Evolutionary conservation across 2,797 vertebrate genomes (phyloP).

Genomic region (Arrhamphus sclerolepis): DNA sequence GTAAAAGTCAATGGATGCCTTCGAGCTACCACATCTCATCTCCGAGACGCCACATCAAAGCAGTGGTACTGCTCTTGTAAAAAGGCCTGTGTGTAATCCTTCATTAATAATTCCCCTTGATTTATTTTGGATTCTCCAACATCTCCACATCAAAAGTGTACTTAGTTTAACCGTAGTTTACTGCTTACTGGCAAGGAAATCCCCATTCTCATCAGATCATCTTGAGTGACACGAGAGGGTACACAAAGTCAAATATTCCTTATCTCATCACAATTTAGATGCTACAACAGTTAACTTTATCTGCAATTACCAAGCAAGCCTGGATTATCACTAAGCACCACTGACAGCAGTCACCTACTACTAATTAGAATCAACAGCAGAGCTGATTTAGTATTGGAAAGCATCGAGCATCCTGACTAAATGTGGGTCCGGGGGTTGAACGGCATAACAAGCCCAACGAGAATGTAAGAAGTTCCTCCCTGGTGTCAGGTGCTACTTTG

Average conservation of each 20-base stretch:
- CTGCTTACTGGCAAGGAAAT: slow-evolving; percentile 59
- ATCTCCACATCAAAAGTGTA: slow-evolving; percentile 65
- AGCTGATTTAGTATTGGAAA: no score
- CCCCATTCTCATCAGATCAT: slow-evolving; percentile 15
- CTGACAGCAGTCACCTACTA: no score
- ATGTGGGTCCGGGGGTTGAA: no score
- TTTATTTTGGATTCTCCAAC: slow-evolving; percentile 49
- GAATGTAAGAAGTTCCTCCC: no score
- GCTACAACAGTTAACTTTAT: no score
- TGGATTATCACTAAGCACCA: no score
- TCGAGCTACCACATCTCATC: slow-evolving; percentile 57
- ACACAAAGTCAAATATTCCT: neutral
- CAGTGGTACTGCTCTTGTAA: slow-evolving; percentile 41
- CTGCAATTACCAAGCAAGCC: no score
- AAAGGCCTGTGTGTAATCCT: slow-evolving; percentile 50
- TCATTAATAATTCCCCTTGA: slow-evolving; percentile 80
- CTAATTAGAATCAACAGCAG: no score
- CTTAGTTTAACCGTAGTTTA: slow-evolving; percentile 41
- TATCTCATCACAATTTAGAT: no score
- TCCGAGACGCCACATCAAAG: slow-evolving; percentile 65
- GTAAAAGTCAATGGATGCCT: slow-evolving; percentile 62
- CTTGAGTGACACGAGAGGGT: slow-evolving; percentile 6
- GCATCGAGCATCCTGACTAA: no score
- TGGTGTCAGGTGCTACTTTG: no score
- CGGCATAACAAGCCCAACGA: no score